Evolutionary conservation across 2,888 invertebrate genomes (phyloP).

Genomic region (Ecdyonurus torrentis): DNA sequence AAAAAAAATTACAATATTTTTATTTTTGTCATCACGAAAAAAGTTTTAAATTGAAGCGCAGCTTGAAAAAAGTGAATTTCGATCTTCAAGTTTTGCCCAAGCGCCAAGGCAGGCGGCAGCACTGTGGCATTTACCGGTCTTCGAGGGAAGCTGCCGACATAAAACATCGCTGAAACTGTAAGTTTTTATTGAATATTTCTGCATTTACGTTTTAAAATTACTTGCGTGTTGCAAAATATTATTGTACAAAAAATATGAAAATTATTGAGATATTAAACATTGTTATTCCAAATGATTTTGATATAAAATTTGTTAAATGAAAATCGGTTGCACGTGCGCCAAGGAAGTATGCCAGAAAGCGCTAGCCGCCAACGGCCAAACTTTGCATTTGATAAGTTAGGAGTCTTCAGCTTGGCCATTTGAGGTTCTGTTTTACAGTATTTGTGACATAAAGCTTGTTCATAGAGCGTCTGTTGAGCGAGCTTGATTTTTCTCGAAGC

Average conservation of each 20-base stretch:
- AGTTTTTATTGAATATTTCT: background rate
- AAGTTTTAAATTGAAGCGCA: background rate
- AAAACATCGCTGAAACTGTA: conserved; percentile 2
- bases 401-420: background rate
- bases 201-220: background rate
- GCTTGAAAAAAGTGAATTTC: background rate
- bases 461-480: background rate
- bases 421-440: background rate
- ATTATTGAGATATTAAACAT: background rate
- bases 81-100: background rate
- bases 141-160: background rate
- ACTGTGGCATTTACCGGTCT: background rate
- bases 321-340: background rate
- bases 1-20: too few species aligned
- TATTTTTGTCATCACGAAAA: too few species aligned
- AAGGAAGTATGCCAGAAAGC: background rate
- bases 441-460: background rate
- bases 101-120: background rate
- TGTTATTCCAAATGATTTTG: background rate
- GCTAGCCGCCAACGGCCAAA: conserved; percentile 1
- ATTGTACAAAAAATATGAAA: background rate
- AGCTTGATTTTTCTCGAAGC: background rate
- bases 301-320: background rate
- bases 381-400: background rate
- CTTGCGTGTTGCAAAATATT: background rate